Conservation (phyloP, 1,140 invertebrate species). For the Cyclina sinensis region DNA sequence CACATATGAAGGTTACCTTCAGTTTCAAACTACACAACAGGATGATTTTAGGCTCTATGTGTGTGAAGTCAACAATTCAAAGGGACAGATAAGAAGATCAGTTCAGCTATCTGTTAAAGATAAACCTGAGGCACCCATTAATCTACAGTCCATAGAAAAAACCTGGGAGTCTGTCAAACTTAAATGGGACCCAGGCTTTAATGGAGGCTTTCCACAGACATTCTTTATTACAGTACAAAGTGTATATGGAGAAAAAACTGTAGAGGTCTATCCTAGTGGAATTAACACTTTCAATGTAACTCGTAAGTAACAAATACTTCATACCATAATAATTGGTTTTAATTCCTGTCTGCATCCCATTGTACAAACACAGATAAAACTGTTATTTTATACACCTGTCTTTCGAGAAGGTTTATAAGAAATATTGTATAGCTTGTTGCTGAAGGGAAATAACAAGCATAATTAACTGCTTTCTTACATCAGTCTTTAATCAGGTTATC, state of each 20-base stretch:
- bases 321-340: too few species aligned
- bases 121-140: slow-evolving; percentile 74
- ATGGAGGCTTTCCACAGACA: slow-evolving; percentile 78
- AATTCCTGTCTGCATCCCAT: too few species aligned
- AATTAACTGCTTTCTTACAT: too few species aligned
- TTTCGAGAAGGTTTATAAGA: too few species aligned
- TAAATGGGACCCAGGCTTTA: slow-evolving; percentile 77
- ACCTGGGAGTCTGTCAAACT: slow-evolving; percentile 80
- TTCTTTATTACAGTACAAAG: slow-evolving; percentile 69
- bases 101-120: slow-evolving; percentile 47
- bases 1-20: slow-evolving; percentile 63
- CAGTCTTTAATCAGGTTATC: too few species aligned
- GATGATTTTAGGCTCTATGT: slow-evolving; percentile 73
- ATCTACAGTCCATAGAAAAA: slow-evolving; percentile 55
- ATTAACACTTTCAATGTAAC: slow-evolving; percentile 72
- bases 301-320: slow-evolving; percentile 66
- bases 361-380: too few species aligned
- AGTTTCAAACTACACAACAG: slow-evolving; percentile 37
- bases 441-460: too few species aligned
- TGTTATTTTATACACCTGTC: too few species aligned
- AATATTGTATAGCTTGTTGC: too few species aligned
- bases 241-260: slow-evolving; percentile 31
- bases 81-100: slow-evolving; percentile 60
- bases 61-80: slow-evolving; percentile 74
- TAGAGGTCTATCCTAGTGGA: slow-evolving; percentile 56